Percentiles rank a stretch among this genome's conserved stretches.
Evolutionary conservation across 2,888 invertebrate genomes (phyloP).

Genomic region (Tortricodes alternella): DNA sequence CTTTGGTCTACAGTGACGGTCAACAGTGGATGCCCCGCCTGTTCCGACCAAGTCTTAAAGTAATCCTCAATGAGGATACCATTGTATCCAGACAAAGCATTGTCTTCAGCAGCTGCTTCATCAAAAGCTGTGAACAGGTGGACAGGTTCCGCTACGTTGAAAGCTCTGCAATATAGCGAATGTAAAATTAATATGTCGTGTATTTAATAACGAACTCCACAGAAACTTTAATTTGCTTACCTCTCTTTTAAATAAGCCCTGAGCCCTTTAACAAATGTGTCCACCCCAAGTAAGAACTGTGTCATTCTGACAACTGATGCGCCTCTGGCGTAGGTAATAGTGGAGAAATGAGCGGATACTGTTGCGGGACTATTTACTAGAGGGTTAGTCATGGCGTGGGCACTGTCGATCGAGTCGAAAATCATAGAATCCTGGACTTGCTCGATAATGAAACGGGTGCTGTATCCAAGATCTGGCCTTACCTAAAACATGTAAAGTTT

Average conservation of each 20-base stretch:
- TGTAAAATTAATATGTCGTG: neutral
- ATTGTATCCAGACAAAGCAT: slow-evolving; percentile 52
- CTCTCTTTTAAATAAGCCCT: slow-evolving; percentile 75
- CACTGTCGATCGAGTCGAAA: slow-evolving; percentile 79
- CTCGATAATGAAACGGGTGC: slow-evolving; percentile 84
- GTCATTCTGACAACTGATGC: slow-evolving; percentile 86
- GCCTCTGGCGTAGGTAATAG: slow-evolving; percentile 87
- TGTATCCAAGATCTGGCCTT: slow-evolving; percentile 58
- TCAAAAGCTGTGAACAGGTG: slow-evolving; percentile 78
- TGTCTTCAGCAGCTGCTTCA: slow-evolving; percentile 53
- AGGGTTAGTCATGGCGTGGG: slow-evolving; percentile 83
- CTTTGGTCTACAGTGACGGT: slow-evolving; percentile 70
- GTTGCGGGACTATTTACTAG: slow-evolving; percentile 81
- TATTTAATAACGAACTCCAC: too few species aligned
- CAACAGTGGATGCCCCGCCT: slow-evolving; percentile 84
- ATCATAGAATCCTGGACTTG: slow-evolving; percentile 85
- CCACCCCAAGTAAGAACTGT: slow-evolving; percentile 81
- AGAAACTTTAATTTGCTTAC: slow-evolving; percentile 59
- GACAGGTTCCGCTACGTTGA: slow-evolving; percentile 71
- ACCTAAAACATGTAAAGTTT: slow-evolving; percentile 47
- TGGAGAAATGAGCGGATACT: slow-evolving; percentile 84
- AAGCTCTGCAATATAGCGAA: slow-evolving; percentile 54
- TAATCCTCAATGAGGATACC: slow-evolving; percentile 66
- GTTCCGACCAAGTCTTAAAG: slow-evolving; percentile 84
- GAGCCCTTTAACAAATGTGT: slow-evolving; percentile 78